Evolutionary conservation across 2,797 vertebrate genomes (phyloP), one percentile per base, ranked within the genome.

Genomic region (Lutjanus campechanus): DNA sequence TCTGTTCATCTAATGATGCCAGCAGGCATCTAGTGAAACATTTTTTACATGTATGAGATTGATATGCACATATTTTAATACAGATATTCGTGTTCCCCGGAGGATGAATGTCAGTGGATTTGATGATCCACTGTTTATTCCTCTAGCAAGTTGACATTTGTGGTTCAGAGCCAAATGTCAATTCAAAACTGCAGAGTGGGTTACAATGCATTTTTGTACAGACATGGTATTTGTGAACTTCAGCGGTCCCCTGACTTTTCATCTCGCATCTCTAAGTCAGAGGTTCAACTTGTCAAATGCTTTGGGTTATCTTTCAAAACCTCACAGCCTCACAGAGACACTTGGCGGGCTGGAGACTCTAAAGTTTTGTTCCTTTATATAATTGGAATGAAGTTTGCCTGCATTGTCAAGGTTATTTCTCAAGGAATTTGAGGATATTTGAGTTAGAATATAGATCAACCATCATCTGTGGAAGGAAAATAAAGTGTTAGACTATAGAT

Each of bases 371-470:
- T 70, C 17, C 44, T 40, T 69, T 16, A 53, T 41, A 19, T 19
- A 8, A 58, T 65, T 40, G 59, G 6, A 68, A 29, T 22, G 10
- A 56, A 46, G 40, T 22, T 22, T 25, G 0, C 9, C n/a, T 11
- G 11, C 4, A 11, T 47, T 56, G 12, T 41, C 67, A 19, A 15
- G 12, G 63, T 76, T 60, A 7, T 50, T 61, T 75, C 51, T 75
- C 15, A 68, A 25, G 44, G 46, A 50, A 29, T 46, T 67, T 51
- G 8, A 20, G 13, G 25, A 13, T 86, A 22, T 67, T 66, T 55
- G 29, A 55, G 25, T 54, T 47, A 20, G 7, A 51, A 15, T 44
- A 47, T 6, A 68, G 8, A 49, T 72, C 36, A 56, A 36, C 16
- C 0, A 0, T 59, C 61, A 71, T 58, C n/a, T 70, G 50, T 47